These are phyloP conservation scores for Zaprionus inermis DNA, from an alignment of 1,140 invertebrate species.

Conservation along the genomic window DNA sequence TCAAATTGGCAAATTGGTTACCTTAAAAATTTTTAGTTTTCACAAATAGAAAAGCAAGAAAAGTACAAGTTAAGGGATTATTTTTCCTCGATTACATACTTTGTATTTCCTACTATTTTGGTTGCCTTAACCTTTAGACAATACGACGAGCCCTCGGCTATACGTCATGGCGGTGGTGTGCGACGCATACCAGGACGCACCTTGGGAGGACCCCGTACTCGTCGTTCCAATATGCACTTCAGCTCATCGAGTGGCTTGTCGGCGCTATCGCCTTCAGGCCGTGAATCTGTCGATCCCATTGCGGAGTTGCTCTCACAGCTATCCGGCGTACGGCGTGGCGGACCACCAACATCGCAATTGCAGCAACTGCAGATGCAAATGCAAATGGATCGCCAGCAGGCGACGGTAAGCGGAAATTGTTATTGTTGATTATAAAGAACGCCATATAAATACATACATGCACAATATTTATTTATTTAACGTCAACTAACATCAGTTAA, in stretches of 20 bases:
- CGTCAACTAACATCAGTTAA: no score
- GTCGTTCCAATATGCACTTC: conserved; percentile 96
- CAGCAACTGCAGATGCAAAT: conserved; percentile 96
- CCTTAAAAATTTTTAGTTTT: background rate
- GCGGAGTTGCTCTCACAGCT: conserved; percentile 96
- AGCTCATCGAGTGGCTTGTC: conserved; percentile 92
- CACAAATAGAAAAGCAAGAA: background rate
- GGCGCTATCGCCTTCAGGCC: conserved; percentile 91
- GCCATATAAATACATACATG: background rate
- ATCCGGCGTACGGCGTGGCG: conserved; percentile 92
- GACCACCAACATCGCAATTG: conserved; percentile 90
- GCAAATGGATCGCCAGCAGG: conserved; percentile 93
- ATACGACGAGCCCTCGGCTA: conserved; percentile 93
- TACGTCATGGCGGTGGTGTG: conserved; percentile 91
- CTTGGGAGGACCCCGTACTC: conserved; percentile 89
- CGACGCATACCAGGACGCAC: conserved; percentile 93
- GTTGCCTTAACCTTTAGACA: conserved; percentile 86
- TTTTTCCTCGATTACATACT: background rate
- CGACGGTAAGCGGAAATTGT: conserved; percentile 86
- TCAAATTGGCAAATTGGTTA: conserved; percentile 15
- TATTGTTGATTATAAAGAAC: conserved; percentile 13
- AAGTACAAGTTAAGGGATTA: background rate
- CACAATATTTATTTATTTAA: no score
- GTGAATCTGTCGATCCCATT: conserved; percentile 96
- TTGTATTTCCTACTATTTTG: conserved; percentile 9